Evolutionary conservation across 2,797 vertebrate species (phyloP).

Genomic region (Moxostoma hubbsi): DNA sequence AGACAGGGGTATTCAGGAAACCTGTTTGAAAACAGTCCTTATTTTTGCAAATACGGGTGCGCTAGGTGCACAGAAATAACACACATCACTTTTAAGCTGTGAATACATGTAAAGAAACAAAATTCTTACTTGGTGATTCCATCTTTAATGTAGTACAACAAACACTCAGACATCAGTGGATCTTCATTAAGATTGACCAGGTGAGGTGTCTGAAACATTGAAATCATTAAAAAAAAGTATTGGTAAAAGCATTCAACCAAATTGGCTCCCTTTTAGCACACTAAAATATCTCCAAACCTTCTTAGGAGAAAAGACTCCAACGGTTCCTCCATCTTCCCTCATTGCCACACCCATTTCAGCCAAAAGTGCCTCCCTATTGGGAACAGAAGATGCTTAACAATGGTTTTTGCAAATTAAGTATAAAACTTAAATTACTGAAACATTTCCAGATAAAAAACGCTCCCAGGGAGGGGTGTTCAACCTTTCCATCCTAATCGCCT

Average conservation of each 20-base stretch:
- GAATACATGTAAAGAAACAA: not conserved
- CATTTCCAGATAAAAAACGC: slow-evolving; percentile 7
- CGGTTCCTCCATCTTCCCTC: slow-evolving; percentile 95
- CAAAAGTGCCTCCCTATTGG: slow-evolving; percentile 90
- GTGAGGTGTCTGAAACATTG: slow-evolving; percentile 87
- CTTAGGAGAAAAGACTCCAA: slow-evolving; percentile 98
- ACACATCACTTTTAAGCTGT: not conserved
- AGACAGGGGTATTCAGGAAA: no score
- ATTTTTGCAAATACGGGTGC: no score
- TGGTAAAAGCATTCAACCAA: not conserved
- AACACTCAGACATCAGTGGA: slow-evolving; percentile 97
- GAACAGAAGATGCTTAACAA: slow-evolving; percentile 2
- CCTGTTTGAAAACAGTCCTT: no score
- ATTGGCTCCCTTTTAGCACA: not conserved
- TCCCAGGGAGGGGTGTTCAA: slow-evolving; percentile 42
- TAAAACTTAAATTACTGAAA: not conserved
- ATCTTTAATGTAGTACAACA: slow-evolving; percentile 98
- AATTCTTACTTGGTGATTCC: slow-evolving; percentile 90
- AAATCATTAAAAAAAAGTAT: not conserved
- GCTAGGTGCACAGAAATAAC: not conserved
- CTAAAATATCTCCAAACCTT: slow-evolving; percentile 79
- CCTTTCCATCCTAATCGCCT: slow-evolving; percentile 96
- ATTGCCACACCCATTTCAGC: slow-evolving; percentile 99
- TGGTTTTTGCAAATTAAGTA: not conserved
- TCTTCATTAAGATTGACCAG: slow-evolving; percentile 98